Evolutionary conservation across 2,888 invertebrate genomes (phyloP).

Genomic region (Epiblema foenella): DNA sequence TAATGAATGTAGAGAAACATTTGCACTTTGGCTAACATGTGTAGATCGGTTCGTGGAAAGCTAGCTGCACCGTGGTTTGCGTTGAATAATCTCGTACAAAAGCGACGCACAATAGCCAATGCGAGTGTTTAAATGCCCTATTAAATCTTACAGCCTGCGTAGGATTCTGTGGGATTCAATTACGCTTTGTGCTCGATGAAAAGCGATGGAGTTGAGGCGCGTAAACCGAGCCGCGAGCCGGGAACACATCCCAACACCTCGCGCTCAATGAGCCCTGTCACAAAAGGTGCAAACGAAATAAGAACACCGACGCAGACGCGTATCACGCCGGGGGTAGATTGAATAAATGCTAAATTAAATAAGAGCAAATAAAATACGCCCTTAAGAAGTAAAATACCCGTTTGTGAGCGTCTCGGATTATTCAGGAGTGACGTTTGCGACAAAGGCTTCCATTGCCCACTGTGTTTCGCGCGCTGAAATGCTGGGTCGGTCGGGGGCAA

Average conservation of each 20-base stretch:
- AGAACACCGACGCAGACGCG: slow-evolving; percentile 71
- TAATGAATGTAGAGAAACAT: slow-evolving; percentile 64
- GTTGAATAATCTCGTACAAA: slow-evolving; percentile 83
- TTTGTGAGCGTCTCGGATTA: slow-evolving; percentile 65
- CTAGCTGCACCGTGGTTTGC: slow-evolving; percentile 73
- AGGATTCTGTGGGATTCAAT: slow-evolving; percentile 85
- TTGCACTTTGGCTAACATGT: slow-evolving; percentile 71
- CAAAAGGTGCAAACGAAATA: slow-evolving; percentile 82
- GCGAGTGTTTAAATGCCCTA: slow-evolving; percentile 85
- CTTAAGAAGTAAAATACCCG: slow-evolving; percentile 74
- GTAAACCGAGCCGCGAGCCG: slow-evolving; percentile 80
- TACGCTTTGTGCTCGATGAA: slow-evolving; percentile 84
- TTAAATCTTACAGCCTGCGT: slow-evolving; percentile 83
- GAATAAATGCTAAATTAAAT: slow-evolving; percentile 85
- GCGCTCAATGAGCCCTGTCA: slow-evolving; percentile 81
- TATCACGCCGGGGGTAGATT: slow-evolving; percentile 79
- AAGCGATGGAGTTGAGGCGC: slow-evolving; percentile 77
- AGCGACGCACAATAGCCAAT: slow-evolving; percentile 82
- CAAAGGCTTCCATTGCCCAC: slow-evolving; percentile 57
- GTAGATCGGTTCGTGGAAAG: slow-evolving; percentile 72
- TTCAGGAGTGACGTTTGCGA: slow-evolving; percentile 72
- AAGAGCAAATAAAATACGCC: slow-evolving; percentile 81
- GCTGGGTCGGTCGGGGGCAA: slow-evolving; percentile 7
- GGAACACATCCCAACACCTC: slow-evolving; percentile 84
- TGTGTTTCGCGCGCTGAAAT: slow-evolving; percentile 20